phyloP scores from a whole-genome alignment of 2,113 vertebrate genomes.

The Anoura caudifer region DNA sequence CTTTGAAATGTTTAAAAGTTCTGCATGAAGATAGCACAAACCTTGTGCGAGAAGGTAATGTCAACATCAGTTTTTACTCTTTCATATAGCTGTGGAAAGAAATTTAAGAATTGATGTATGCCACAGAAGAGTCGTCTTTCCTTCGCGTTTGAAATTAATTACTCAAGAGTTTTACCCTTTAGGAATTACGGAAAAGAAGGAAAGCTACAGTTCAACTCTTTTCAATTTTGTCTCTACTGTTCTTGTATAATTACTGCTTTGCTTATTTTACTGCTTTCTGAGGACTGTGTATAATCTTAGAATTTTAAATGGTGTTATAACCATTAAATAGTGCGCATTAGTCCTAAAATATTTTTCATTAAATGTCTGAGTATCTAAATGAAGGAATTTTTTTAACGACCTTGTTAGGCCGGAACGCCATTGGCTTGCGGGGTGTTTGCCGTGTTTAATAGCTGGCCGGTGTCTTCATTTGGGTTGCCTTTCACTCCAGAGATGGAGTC shows the following conservation, averaged over 20 bases:
- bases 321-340: background rate
- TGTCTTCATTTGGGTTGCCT: background rate
- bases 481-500: background rate
- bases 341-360: background rate
- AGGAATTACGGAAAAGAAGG: background rate
- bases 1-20: background rate
- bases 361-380: background rate
- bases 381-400: background rate
- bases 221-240: background rate
- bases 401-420: background rate
- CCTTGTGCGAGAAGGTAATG: background rate
- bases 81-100: background rate
- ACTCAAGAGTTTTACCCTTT: background rate
- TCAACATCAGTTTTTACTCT: background rate
- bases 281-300: background rate
- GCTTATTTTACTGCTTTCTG: background rate
- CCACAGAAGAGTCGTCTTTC: background rate
- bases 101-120: background rate
- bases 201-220: background rate
- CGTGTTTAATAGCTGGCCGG: background rate
- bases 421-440: accelerated
- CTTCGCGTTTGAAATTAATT: background rate
- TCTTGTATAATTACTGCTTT: background rate
- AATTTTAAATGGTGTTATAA: background rate
- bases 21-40: background rate